phyloP scores from a whole-genome alignment of 1,140 invertebrate genomes.

The Drosophila ironensis region DNA sequence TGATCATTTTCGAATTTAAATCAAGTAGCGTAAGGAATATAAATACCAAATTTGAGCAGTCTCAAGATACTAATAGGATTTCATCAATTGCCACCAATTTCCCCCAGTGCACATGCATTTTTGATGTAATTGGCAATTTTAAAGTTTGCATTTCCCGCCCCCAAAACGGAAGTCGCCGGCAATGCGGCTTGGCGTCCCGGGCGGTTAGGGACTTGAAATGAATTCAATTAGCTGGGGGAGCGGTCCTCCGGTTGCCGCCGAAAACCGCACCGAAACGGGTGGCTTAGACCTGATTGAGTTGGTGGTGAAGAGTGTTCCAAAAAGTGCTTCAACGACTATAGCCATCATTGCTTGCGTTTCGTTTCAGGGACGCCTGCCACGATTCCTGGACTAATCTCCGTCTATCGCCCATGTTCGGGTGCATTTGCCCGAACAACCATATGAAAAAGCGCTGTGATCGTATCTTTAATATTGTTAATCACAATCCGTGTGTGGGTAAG shows the following conservation, averaged over 20 bases:
- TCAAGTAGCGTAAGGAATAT: not conserved
- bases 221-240: slow-evolving; percentile 59
- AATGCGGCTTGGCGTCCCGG: slow-evolving; percentile 17
- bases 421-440: slow-evolving; percentile 94
- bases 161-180: slow-evolving; percentile 55
- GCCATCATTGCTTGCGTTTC: slow-evolving; percentile 34
- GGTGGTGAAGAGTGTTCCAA: not conserved
- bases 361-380: slow-evolving; percentile 89
- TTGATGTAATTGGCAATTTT: slow-evolving; percentile 79
- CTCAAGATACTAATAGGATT: too few species aligned
- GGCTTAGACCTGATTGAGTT: not conserved
- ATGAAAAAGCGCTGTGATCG: slow-evolving; percentile 93
- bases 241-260: not conserved
- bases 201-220: slow-evolving; percentile 38
- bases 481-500: slow-evolving; percentile 96
- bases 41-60: not conserved
- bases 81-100: too few species aligned
- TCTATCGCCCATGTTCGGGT: slow-evolving; percentile 93
- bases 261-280: not conserved
- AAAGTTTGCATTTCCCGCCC: slow-evolving; percentile 63
- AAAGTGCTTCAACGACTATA: slow-evolving; percentile 2
- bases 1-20: not conserved
- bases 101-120: slow-evolving; percentile 58
- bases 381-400: slow-evolving; percentile 92
- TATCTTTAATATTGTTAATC: slow-evolving; percentile 92